Conservation (phyloP, 2,797 vertebrate species). For the Clarias pachynema region DNA sequence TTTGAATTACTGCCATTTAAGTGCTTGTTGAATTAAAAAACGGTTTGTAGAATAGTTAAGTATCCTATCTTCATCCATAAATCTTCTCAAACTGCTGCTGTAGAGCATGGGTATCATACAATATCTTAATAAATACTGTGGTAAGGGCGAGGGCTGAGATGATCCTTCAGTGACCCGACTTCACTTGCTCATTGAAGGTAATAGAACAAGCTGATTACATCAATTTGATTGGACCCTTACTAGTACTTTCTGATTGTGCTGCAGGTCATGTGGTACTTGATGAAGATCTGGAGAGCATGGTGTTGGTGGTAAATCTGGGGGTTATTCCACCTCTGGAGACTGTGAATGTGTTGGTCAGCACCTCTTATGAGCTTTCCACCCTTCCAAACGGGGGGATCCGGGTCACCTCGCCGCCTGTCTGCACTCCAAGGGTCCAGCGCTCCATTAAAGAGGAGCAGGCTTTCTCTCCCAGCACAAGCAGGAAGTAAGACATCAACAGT, state of each 20-base stretch:
- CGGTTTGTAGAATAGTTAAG: not conserved
- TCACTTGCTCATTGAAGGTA: not conserved
- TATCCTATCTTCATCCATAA: not conserved
- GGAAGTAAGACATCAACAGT: constrained; percentile 67
- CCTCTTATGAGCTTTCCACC: constrained; percentile 90
- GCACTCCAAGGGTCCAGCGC: constrained; percentile 85
- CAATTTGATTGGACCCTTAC: constrained; percentile 3
- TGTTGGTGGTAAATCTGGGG: constrained; percentile 91
- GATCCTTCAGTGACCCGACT: constrained; percentile 5
- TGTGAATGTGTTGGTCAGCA: constrained; percentile 88
- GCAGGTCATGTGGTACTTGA: constrained; percentile 86
- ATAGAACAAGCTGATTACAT: not conserved
- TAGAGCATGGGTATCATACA: not conserved
- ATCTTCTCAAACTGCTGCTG: not conserved
- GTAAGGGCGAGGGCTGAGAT: not conserved
- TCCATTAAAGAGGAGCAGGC: constrained; percentile 75
- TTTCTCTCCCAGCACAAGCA: constrained; percentile 76
- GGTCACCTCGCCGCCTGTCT: constrained; percentile 86
- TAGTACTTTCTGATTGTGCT: constrained; percentile 32
- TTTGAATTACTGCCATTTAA: not conserved
- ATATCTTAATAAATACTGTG: not conserved
- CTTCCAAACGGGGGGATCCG: constrained; percentile 86
- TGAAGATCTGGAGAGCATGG: constrained; percentile 88
- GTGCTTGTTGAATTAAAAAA: not conserved
- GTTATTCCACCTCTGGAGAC: constrained; percentile 88